Conservation (phyloP, 2,888 invertebrate species). For the Drosophila subsilvestris region DNA sequence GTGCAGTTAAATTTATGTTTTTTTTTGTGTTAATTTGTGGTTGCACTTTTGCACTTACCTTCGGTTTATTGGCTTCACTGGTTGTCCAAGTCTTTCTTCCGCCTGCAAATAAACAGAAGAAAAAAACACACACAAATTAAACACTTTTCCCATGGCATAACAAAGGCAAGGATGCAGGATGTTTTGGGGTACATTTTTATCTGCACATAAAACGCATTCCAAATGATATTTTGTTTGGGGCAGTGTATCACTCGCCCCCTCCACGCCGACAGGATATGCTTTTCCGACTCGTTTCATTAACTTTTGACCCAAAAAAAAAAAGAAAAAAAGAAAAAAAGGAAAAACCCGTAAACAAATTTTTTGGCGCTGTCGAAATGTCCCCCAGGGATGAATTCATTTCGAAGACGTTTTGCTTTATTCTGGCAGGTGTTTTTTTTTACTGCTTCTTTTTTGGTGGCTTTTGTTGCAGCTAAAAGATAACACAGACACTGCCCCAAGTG, state of each 20-base stretch:
- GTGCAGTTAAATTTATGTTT: slow-evolving; percentile 37
- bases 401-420: slow-evolving; percentile 41
- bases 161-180: neutral
- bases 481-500: slow-evolving; percentile 10
- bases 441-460: slow-evolving; percentile 26
- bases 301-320: slow-evolving; percentile 5
- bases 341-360: slow-evolving; percentile 47
- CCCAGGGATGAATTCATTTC: slow-evolving; percentile 52
- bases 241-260: too few relatives aligned
- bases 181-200: slow-evolving; percentile 18
- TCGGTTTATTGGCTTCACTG: neutral
- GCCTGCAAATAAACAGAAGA: slow-evolving; percentile 34
- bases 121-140: slow-evolving; percentile 28
- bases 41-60: slow-evolving; percentile 37
- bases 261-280: neutral
- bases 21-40: slow-evolving; percentile 43
- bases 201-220: slow-evolving; percentile 21
- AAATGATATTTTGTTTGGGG: slow-evolving; percentile 42
- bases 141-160: slow-evolving; percentile 32
- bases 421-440: slow-evolving; percentile 15
- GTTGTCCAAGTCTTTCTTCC: slow-evolving; percentile 1
- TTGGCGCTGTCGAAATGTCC: slow-evolving; percentile 40
- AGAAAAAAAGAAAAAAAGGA: slow-evolving; percentile 8
- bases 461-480: slow-evolving; percentile 43
- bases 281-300: slow-evolving; percentile 18